Evolutionary conservation across 1,140 invertebrate genomes (phyloP), one percentile per base, ranked within the genome.

Genomic region (Olivierus martensii): DNA sequence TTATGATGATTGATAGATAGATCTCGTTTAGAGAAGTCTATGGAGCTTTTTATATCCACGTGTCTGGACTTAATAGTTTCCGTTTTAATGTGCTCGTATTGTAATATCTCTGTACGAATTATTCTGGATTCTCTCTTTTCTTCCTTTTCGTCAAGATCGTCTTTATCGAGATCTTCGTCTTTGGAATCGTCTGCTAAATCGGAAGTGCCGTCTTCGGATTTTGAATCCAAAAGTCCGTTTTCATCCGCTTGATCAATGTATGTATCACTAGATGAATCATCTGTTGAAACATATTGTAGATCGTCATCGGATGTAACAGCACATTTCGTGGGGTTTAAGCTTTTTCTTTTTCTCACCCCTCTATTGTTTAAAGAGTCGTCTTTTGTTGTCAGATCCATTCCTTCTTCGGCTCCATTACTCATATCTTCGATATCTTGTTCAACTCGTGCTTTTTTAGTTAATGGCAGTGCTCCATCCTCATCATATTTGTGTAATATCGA

Each of bases 301-400:
- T 61, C 60, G 35, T 62, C 61, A 43, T 62, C 61, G 47, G 61
- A 52, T 73, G 76, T 46, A 4, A 60, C 49, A 37, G 69, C 67
- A 65, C 82, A 87, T 52, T 87, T 75, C 1, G 83, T 90, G 0
- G 91, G 91, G 67, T 93, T 91, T 61, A 88, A 81, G 61, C 82
- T 91, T 70, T 95, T 96, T 46, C 91, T 73, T 70, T 94, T 91
- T 46, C 89, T 59, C 12, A 66, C 65, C 41, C 63, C 63, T 52
- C 67, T 55, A 36, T 46, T 36, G 46, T 46, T 46, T 46, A 15
- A 5, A 15, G 4, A 4, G 14, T 46, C 15, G 19, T 49, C 35
- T 37, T 49, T 49, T 22, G 21, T n/a, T 2, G 59, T 50, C 4
- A 59, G 45, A 52, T 80, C 77, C 57, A 61, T 59, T 22, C 58